These are phyloP conservation scores for Dryobates pubescens DNA, from an alignment of 2,797 vertebrate species.

Conservation along the genomic window DNA sequence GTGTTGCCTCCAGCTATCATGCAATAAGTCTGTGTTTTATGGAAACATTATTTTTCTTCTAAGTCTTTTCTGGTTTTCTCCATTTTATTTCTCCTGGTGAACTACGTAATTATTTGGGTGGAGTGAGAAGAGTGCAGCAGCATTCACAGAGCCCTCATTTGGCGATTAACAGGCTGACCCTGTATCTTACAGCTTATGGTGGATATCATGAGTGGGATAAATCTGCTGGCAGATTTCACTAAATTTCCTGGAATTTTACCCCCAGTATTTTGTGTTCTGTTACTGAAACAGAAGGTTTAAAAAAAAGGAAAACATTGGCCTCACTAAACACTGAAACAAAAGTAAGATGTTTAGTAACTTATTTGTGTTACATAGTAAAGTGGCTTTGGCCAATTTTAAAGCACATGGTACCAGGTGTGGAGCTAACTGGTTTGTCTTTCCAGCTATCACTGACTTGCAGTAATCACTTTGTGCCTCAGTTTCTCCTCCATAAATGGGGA, in stretches of 20 bases:
- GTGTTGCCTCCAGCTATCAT: conserved; percentile 71
- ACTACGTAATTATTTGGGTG: conserved; percentile 57
- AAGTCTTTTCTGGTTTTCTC: conserved; percentile 45
- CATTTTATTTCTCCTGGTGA: conserved; percentile 64
- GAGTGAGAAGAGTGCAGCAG: conserved; percentile 39
- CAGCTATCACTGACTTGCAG: conserved; percentile 10
- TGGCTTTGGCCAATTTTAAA: conserved; percentile 31
- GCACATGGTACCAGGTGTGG: conserved; percentile 10
- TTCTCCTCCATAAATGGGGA: conserved; percentile 34
- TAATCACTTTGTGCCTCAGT: conserved; percentile 66
- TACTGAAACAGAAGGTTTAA: conserved; percentile 9
- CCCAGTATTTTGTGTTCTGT: neutral
- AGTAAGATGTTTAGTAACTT: neutral
- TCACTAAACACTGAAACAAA: conserved; percentile 25
- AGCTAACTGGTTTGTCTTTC: conserved; percentile 35
- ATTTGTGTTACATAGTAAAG: neutral
- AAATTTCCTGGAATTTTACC: conserved; percentile 33
- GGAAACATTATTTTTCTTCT: conserved; percentile 55
- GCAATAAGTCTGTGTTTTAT: conserved; percentile 77
- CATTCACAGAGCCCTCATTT: conserved; percentile 30
- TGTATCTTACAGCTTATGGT: neutral
- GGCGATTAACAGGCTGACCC: conserved; percentile 34
- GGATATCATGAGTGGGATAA: conserved; percentile 35
- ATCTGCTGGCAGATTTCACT: conserved; percentile 65
- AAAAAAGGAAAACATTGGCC: neutral